Evolutionary conservation across 2,113 vertebrate genomes (phyloP).

Genomic region (Lota lota): DNA sequence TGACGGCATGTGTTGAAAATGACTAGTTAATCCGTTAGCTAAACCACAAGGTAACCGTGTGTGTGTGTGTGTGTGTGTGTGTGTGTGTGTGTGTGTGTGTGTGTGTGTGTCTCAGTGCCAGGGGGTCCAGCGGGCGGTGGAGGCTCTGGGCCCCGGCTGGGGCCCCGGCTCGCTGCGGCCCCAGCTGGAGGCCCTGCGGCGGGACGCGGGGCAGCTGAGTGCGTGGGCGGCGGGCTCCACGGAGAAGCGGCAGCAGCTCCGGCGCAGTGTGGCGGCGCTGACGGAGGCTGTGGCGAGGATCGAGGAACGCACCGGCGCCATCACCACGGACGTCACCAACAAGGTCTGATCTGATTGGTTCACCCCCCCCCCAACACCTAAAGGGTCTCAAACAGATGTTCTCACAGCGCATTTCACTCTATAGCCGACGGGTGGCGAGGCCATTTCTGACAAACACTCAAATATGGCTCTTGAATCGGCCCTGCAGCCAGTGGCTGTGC

Average conservation of each 20-base stretch:
- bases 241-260: constrained; percentile 69
- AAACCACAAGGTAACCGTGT: no score
- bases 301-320: constrained; percentile 72
- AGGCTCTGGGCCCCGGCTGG: constrained; percentile 65
- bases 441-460: no score
- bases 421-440: no score
- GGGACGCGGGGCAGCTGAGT: constrained; percentile 75
- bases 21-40: no score
- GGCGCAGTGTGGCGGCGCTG: constrained; percentile 74
- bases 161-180: constrained; percentile 60
- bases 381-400: no score
- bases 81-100: neutral
- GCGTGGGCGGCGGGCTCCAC: constrained; percentile 67
- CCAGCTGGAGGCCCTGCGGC: constrained; percentile 73
- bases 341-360: constrained; percentile 38
- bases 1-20: no score
- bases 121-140: constrained; percentile 70
- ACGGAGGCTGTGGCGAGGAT: constrained; percentile 70
- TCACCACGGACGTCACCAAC: constrained; percentile 71
- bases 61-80: neutral
- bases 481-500: no score
- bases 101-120: constrained; percentile 74
- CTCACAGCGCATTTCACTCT: no score
- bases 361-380: no score
- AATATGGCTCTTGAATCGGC: no score